Conservation (phyloP, 2,797 vertebrate species). For the Sebastolobus altivelis region DNA sequence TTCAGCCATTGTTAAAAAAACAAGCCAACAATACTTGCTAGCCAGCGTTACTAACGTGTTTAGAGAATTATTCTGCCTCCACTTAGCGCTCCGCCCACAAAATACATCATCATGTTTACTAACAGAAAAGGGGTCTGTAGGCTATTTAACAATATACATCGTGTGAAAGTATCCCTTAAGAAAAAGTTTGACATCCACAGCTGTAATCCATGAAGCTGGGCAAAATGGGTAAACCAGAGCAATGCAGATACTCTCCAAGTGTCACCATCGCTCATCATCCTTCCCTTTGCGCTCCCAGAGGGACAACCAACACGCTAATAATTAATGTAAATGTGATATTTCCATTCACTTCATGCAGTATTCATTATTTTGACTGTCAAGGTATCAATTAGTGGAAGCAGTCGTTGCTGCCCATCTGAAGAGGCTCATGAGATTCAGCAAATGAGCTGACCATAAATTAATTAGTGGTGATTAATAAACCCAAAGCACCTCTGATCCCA, state of each 20-base stretch:
- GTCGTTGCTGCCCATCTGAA: constrained; percentile 4
- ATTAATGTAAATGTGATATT: constrained; percentile 84
- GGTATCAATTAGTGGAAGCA: constrained; percentile 66
- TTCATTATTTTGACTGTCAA: constrained; percentile 69
- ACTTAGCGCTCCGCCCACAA: too few species aligned
- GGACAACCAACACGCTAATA: constrained; percentile 58
- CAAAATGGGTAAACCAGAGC: neutral
- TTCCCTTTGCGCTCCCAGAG: constrained; percentile 29
- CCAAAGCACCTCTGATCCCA: constrained; percentile 37
- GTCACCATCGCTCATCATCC: constrained; percentile 40
- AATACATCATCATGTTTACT: too few species aligned
- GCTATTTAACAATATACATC: neutral
- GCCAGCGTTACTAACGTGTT: too few species aligned
- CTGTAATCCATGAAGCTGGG: neutral
- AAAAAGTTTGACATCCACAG: constrained; percentile 2
- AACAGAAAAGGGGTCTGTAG: neutral
- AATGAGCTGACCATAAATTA: constrained; percentile 54
- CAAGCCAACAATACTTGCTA: too few species aligned
- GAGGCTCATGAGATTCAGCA: constrained; percentile 31
- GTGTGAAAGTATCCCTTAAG: neutral
- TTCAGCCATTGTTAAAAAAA: too few species aligned
- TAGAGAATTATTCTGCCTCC: too few species aligned
- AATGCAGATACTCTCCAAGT: constrained; percentile 5
- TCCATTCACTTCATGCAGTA: constrained; percentile 74
- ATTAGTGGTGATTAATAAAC: constrained; percentile 64